Conservation (phyloP, 2,888 invertebrate genomes). For the Pseudolycoriella hygida region DNA sequence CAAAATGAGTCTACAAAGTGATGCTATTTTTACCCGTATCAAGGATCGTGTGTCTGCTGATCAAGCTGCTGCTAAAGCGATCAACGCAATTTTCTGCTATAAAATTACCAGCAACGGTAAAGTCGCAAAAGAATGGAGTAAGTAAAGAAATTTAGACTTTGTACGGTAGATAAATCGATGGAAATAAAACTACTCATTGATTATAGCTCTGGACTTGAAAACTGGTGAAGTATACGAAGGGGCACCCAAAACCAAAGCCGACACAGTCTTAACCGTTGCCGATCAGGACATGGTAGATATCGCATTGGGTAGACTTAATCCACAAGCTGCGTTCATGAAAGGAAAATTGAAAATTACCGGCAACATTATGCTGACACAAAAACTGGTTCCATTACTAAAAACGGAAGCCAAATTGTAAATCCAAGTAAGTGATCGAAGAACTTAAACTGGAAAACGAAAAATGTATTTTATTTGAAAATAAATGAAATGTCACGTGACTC, state of each 20-base stretch:
- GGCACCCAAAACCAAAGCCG: slow-evolving; percentile 55
- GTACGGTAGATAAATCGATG: slow-evolving; percentile 1
- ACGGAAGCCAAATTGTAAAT: slow-evolving; percentile 57
- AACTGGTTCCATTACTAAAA: slow-evolving; percentile 63
- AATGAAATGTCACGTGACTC: too few species aligned
- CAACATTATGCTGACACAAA: slow-evolving; percentile 85
- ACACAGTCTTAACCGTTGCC: slow-evolving; percentile 67
- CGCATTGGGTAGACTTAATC: slow-evolving; percentile 58
- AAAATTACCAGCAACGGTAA: slow-evolving; percentile 72
- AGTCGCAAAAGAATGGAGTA: slow-evolving; percentile 74
- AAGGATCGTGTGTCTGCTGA: slow-evolving; percentile 51
- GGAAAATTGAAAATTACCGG: slow-evolving; percentile 83
- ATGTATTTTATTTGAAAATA: too few species aligned
- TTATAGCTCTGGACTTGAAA: slow-evolving; percentile 73
- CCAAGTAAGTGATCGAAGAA: too few species aligned
- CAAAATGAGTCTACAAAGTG: slow-evolving; percentile 51
- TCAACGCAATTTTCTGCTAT: slow-evolving; percentile 72
- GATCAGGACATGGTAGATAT: slow-evolving; percentile 74
- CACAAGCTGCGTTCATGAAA: slow-evolving; percentile 78
- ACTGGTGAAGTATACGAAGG: slow-evolving; percentile 59
- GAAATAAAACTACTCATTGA: neutral
- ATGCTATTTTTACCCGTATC: slow-evolving; percentile 62
- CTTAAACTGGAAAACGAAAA: too few species aligned
- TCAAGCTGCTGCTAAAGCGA: slow-evolving; percentile 52
- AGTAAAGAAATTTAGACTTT: slow-evolving; percentile 32